Percentiles rank a stretch among this genome's conserved stretches.
Evolutionary conservation across 2,888 invertebrate genomes (phyloP).

Genomic region (Tinea trinotella): DNA sequence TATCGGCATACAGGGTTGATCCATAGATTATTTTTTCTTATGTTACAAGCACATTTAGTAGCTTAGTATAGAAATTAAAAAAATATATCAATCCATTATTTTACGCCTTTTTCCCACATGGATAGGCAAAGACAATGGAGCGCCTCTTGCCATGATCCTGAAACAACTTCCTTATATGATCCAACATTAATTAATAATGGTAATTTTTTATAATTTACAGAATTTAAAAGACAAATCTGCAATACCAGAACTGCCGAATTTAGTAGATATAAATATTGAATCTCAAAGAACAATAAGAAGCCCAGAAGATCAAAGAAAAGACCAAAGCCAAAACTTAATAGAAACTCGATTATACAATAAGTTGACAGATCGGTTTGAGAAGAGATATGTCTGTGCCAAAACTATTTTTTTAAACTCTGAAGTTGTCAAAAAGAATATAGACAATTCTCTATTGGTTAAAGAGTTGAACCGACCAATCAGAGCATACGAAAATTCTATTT

Average conservation of each 20-base stretch:
- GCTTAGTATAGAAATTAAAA: no score
- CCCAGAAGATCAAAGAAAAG: neutral
- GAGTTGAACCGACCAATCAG: neutral
- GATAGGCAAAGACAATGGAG: no score
- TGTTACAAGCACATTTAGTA: no score
- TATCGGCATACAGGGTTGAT: no score
- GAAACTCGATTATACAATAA: neutral
- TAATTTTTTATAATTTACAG: constrained; percentile 10
- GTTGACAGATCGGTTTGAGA: constrained; percentile 28
- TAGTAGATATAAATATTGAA: neutral
- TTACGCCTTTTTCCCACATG: no score
- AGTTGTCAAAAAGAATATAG: neutral
- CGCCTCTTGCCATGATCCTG: no score
- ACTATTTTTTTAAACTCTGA: constrained; percentile 43
- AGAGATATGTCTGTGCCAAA: constrained; percentile 45
- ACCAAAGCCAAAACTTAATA: neutral
- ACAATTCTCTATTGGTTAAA: neutral
- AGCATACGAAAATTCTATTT: neutral
- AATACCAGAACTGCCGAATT: neutral
- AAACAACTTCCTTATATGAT: no score
- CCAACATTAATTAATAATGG: no score
- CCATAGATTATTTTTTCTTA: no score
- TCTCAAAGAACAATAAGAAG: neutral
- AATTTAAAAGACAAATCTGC: constrained; percentile 7
- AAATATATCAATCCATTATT: no score